Conservation (phyloP, 1,140 invertebrate species). For the Cydia pomonella region DNA sequence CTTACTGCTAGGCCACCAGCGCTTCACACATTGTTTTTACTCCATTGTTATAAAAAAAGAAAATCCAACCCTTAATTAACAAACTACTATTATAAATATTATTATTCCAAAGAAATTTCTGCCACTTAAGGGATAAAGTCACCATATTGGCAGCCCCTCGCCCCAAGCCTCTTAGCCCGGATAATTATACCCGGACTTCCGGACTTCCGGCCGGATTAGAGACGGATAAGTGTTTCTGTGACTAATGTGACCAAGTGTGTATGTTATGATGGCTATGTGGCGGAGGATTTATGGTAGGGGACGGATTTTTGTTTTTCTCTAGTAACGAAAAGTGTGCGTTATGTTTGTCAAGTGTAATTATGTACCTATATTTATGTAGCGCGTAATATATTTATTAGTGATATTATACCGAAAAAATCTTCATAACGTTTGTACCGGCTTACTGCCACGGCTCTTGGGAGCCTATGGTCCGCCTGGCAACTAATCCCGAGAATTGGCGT, state of each 20-base stretch:
- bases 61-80: too few relatives aligned
- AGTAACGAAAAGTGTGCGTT: not conserved
- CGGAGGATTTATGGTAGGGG: not conserved
- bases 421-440: too few relatives aligned
- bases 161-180: slow-evolving; percentile 1
- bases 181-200: slow-evolving; percentile 6
- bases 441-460: too few relatives aligned
- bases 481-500: too few relatives aligned
- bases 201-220: not conserved
- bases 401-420: too few relatives aligned
- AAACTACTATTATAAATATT: not conserved
- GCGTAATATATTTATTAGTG: too few relatives aligned
- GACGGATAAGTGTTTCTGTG: not conserved
- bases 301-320: not conserved
- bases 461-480: too few relatives aligned
- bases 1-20: too few relatives aligned
- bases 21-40: too few relatives aligned
- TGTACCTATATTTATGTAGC: not conserved
- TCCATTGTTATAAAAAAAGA: too few relatives aligned
- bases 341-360: not conserved
- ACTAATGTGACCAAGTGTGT: not conserved
- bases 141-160: not conserved
- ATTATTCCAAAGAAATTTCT: not conserved
- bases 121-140: not conserved
- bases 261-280: slow-evolving; percentile 1